These are phyloP conservation scores for Thunnus maccoyii DNA, from an alignment of 2,113 vertebrate genomes.

Conservation along the genomic window DNA sequence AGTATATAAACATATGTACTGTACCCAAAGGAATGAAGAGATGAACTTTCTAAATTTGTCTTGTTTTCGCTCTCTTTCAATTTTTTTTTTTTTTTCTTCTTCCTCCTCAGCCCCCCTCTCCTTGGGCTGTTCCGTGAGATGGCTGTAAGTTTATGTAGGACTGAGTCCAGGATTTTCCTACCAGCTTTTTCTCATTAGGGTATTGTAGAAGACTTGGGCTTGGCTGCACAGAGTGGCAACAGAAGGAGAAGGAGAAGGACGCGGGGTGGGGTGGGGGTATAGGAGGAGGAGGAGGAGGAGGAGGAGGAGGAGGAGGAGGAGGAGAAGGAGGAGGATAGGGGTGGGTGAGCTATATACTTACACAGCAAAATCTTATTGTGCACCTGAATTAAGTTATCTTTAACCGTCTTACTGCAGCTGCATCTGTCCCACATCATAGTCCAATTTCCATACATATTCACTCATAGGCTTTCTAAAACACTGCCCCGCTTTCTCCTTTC, in stretches of 20 bases:
- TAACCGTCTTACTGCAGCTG: constrained; percentile 16
- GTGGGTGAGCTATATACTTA: constrained; percentile 49
- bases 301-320: not conserved
- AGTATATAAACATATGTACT: not conserved
- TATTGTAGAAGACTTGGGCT: constrained; percentile 68
- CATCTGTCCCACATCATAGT: constrained; percentile 36
- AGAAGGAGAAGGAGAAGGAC: not conserved
- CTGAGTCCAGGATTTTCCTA: constrained; percentile 88
- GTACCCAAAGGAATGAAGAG: not conserved
- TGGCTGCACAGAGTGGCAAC: constrained; percentile 87
- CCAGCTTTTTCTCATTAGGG: constrained; percentile 94
- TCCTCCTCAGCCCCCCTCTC: constrained; percentile 24
- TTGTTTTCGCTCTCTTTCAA: constrained; percentile 27
- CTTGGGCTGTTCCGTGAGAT: constrained; percentile 87
- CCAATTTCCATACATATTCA: constrained; percentile 9
- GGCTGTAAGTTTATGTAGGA: constrained; percentile 94
- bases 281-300: not conserved
- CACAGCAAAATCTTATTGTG: constrained; percentile 49
- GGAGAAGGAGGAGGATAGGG: constrained; percentile 41
- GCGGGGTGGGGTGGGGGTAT: not conserved
- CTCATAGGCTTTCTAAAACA: not conserved
- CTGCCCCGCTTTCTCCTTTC: not conserved
- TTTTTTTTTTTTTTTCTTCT: constrained; percentile 11
- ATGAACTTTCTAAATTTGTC: constrained; percentile 19
- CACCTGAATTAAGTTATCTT: constrained; percentile 65